A percentile compares a stretch with the other conserved stretches of the same genome.
Evolutionary conservation across 2,797 vertebrate species (phyloP).

Genomic region (Tarsius wallacei): DNA sequence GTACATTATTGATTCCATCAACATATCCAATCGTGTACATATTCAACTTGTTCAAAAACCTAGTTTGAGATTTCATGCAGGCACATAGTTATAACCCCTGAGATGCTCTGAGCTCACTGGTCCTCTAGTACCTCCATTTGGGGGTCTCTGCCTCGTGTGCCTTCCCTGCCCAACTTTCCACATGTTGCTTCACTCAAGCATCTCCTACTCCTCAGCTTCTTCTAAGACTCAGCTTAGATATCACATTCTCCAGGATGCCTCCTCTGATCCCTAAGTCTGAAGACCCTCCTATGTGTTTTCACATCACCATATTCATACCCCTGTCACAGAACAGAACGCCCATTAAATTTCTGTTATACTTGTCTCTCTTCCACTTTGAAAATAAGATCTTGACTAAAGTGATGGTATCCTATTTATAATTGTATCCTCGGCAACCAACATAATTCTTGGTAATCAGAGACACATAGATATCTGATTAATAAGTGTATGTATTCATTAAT

Average conservation of each 20-base stretch:
- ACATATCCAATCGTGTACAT: not conserved
- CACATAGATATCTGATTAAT: constrained; percentile 49
- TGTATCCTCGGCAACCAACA: not conserved
- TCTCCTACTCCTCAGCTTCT: not conserved
- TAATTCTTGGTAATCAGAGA: not conserved
- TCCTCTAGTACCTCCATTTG: too few species aligned
- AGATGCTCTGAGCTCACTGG: not conserved
- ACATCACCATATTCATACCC: not conserved
- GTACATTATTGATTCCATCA: not conserved
- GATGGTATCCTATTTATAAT: constrained; percentile 59
- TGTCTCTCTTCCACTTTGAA: not conserved
- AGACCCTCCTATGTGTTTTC: not conserved
- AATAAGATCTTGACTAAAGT: constrained; percentile 2
- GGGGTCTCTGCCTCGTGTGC: not conserved
- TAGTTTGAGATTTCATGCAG: not conserved
- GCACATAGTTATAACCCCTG: not conserved
- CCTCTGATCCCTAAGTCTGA: not conserved
- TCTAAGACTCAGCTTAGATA: not conserved
- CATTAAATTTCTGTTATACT: not conserved
- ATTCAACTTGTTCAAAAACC: not conserved
- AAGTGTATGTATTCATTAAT: constrained; percentile 50
- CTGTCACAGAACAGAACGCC: not conserved
- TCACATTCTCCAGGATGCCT: not conserved
- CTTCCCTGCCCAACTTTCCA: too few species aligned
- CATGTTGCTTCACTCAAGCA: not conserved